Conservation (phyloP, 2,113 vertebrate species). For the Ancistrus triradiatus region DNA sequence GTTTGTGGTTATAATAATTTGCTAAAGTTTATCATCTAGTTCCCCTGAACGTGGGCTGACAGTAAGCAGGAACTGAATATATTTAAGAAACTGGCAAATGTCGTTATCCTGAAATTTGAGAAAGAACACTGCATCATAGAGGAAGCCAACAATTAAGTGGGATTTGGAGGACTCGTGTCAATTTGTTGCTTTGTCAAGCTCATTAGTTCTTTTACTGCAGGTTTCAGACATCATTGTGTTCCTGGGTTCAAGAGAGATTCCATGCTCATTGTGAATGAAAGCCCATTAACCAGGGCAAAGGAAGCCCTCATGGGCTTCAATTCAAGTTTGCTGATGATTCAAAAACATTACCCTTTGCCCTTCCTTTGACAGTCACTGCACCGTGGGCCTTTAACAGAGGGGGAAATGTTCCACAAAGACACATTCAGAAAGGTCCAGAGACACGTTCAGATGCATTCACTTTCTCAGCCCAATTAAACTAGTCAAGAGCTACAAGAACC, state of each 20-base stretch:
- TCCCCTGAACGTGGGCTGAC: background rate
- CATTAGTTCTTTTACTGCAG: conserved; percentile 36
- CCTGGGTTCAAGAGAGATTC: conserved; percentile 37
- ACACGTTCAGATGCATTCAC: background rate
- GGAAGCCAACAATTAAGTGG: conserved; percentile 26
- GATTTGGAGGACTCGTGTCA: conserved; percentile 3
- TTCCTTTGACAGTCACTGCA: conserved; percentile 1
- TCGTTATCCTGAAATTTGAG: background rate
- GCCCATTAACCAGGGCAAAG: conserved; percentile 19
- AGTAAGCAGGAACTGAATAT: conserved; percentile 1
- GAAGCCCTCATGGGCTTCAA: conserved; percentile 19
- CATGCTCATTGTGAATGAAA: conserved; percentile 33
- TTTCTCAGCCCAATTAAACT: conserved; percentile 15
- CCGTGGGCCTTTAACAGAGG: conserved; percentile 13
- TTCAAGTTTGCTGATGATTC: conserved; percentile 13
- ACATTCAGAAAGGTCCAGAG: conserved; percentile 10
- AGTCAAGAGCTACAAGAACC: conserved; percentile 9
- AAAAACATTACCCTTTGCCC: conserved; percentile 3
- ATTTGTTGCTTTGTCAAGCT: conserved; percentile 31
- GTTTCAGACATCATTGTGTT: conserved; percentile 15
- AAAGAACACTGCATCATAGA: conserved; percentile 3
- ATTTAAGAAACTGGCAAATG: conserved; percentile 1
- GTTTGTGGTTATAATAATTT: conserved; percentile 1
- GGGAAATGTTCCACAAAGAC: conserved; percentile 26
- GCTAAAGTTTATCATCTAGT: conserved; percentile 3